Conservation (phyloP, 2,797 vertebrate genomes). For the Chaenodraco wilsoni region DNA sequence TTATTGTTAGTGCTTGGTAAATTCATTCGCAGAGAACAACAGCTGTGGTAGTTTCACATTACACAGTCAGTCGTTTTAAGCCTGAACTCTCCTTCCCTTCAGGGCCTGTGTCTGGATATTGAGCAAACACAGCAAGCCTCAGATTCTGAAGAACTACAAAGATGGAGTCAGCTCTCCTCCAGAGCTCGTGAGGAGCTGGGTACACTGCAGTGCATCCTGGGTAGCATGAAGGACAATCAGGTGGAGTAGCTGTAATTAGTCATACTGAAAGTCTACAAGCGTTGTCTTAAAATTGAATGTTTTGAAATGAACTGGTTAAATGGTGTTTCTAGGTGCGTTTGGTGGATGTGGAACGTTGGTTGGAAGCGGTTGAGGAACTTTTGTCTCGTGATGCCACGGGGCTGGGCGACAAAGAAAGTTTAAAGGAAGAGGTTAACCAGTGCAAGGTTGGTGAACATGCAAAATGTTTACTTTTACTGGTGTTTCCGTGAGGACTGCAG, state of each 20-base stretch:
- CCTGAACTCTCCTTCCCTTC: slow-evolving; percentile 29
- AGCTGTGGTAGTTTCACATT: slow-evolving; percentile 4
- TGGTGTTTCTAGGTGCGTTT: slow-evolving; percentile 80
- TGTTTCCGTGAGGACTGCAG: not conserved
- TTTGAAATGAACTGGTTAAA: not conserved
- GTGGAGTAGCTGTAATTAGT: slow-evolving; percentile 72
- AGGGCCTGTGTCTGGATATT: slow-evolving; percentile 87
- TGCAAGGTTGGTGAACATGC: slow-evolving; percentile 84
- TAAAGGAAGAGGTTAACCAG: slow-evolving; percentile 89
- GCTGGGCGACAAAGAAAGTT: slow-evolving; percentile 76
- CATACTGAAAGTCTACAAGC: not conserved
- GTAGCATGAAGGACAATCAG: slow-evolving; percentile 90
- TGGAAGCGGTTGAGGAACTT: slow-evolving; percentile 88
- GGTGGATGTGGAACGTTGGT: slow-evolving; percentile 88
- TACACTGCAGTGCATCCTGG: slow-evolving; percentile 84
- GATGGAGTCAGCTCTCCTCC: slow-evolving; percentile 87
- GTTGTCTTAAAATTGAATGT: not conserved
- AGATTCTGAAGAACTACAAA: slow-evolving; percentile 77
- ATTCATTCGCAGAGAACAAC: not conserved
- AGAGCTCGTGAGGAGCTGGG: slow-evolving; percentile 85
- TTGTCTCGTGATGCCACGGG: slow-evolving; percentile 83
- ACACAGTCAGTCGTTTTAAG: slow-evolving; percentile 7
- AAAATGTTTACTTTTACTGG: not conserved
- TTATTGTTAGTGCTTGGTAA: not conserved
- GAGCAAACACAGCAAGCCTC: slow-evolving; percentile 87